Percentiles rank a stretch among this genome's conserved stretches.
phyloP scores from a whole-genome alignment of 1,140 invertebrate species.

The Hyposmocoma kahamanoa region DNA sequence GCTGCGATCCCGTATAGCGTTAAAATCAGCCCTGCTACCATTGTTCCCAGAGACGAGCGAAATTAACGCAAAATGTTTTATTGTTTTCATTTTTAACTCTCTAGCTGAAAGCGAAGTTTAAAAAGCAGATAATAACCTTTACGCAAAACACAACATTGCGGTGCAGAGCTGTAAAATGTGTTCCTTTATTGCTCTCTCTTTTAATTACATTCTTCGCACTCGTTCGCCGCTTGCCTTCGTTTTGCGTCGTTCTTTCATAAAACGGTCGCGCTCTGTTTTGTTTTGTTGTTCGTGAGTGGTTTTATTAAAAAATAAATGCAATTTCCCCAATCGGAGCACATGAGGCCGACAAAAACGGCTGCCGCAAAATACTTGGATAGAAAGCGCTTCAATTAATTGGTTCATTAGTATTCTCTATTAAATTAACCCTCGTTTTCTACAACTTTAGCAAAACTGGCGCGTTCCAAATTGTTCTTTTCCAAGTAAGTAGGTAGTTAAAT shows the following conservation, averaged over 20 bases:
- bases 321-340: too few species aligned
- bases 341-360: too few species aligned
- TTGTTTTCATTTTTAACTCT: conserved; percentile 51
- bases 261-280: neutral
- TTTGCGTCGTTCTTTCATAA: conserved; percentile 19
- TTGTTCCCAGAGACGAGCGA: conserved; percentile 39
- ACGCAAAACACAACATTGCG: conserved; percentile 34
- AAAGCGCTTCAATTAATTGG: too few species aligned
- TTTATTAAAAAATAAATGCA: too few species aligned
- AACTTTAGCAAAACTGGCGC: too few species aligned
- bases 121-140: conserved; percentile 57
- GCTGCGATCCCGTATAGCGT: neutral
- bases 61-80: conserved; percentile 44
- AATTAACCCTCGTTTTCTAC: too few species aligned
- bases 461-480: too few species aligned
- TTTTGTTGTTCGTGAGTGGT: too few species aligned
- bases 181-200: conserved; percentile 43
- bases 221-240: conserved; percentile 32
- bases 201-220: conserved; percentile 60
- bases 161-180: conserved; percentile 48
- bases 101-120: conserved; percentile 46
- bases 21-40: too few species aligned
- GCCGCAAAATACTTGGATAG: too few species aligned
- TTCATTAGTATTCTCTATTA: too few species aligned
- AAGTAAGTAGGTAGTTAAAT: too few species aligned